Evolutionary conservation across 2,797 vertebrate genomes (phyloP).

Genomic region (Sphaeramia orbicularis): DNA sequence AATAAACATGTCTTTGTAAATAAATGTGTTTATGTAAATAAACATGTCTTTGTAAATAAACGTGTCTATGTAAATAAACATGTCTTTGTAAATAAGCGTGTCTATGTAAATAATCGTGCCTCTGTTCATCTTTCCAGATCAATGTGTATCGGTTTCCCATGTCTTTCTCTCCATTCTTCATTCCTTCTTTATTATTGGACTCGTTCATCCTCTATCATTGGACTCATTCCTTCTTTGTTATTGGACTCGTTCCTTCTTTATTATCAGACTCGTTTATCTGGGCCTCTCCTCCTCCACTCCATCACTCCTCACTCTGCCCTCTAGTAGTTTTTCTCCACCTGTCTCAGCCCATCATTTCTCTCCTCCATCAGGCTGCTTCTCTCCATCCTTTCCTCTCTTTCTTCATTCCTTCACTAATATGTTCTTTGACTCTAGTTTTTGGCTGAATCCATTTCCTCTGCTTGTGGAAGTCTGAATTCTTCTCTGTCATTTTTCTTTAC

Average conservation of each 20-base stretch:
- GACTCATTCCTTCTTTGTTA: no score
- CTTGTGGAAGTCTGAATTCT: neutral
- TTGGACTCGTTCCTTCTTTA: slow-evolving; percentile 18
- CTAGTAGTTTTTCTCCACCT: slow-evolving; percentile 17
- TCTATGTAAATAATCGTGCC: no score
- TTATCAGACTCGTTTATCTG: slow-evolving; percentile 43
- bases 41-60: no score
- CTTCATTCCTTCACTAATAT: slow-evolving; percentile 6
- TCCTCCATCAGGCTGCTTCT: slow-evolving; percentile 36
- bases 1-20: no score
- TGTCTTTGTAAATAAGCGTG: no score
- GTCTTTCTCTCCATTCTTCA: no score
- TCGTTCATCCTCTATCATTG: no score
- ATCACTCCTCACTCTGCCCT: slow-evolving; percentile 22
- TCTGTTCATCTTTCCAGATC: no score
- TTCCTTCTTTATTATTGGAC: no score
- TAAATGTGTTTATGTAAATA: no score
- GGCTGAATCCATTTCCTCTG: neutral
- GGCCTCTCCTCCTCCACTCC: slow-evolving; percentile 28
- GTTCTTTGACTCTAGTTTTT: slow-evolving; percentile 3
- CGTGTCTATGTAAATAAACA: no score
- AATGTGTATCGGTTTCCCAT: no score
- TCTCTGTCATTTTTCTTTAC: neutral
- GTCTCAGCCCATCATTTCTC: slow-evolving; percentile 33
- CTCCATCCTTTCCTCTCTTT: slow-evolving; percentile 2